A percentile compares a stretch with the other conserved stretches of the same genome.
phyloP scores from a whole-genome alignment of 1,140 invertebrate species.

The Eciton burchellii region DNA sequence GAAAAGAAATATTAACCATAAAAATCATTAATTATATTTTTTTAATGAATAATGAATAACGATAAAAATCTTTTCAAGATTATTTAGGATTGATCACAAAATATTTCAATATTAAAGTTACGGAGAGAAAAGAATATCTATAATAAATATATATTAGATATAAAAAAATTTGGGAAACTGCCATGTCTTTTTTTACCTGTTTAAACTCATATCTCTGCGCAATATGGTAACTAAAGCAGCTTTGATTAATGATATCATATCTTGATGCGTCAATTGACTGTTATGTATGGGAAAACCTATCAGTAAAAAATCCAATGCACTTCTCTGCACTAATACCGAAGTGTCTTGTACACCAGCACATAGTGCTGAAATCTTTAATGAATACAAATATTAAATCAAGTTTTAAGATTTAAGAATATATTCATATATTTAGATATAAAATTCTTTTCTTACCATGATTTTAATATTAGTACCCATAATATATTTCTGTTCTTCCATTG shows the following conservation, averaged over 20 bases:
- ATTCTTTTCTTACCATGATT: conserved; percentile 89
- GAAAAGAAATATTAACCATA: no score
- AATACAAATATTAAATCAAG: conserved; percentile 4
- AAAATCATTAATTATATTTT: no score
- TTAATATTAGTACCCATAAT: conserved; percentile 95
- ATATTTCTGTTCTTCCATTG: conserved; percentile 94
- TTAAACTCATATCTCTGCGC: conserved; percentile 96
- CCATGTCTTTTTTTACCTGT: conserved; percentile 86
- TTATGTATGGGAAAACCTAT: conserved; percentile 95
- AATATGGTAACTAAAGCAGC: conserved; percentile 94
- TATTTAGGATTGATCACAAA: no score
- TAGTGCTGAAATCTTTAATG: conserved; percentile 87
- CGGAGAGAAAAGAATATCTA: no score
- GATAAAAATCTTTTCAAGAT: no score
- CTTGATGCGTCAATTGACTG: conserved; percentile 90
- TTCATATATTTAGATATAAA: conserved; percentile 33
- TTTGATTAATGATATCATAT: conserved; percentile 92
- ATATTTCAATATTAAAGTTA: no score
- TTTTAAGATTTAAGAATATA: conserved; percentile 8
- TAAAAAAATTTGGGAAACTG: conserved; percentile 9
- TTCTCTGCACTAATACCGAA: conserved; percentile 94
- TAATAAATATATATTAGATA: conserved; percentile 33
- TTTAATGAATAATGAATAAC: no score
- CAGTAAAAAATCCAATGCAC: conserved; percentile 93
- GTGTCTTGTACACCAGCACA: conserved; percentile 92